phyloP scores from a whole-genome alignment of 2,888 invertebrate genomes.

The Eueremaeus valkanovi region DNA sequence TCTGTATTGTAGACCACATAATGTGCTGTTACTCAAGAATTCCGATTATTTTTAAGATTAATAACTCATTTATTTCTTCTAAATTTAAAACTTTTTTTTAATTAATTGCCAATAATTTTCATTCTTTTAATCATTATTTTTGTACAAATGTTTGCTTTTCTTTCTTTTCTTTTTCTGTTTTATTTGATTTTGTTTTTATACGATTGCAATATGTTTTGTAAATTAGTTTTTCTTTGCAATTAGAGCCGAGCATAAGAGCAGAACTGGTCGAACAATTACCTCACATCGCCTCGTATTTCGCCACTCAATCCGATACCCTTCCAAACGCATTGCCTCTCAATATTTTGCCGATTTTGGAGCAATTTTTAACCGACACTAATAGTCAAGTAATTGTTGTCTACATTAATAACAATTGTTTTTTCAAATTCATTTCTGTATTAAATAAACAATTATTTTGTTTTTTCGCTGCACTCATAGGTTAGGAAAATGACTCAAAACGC shows the following conservation, averaged over 20 bases:
- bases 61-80: no score
- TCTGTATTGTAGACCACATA: no score
- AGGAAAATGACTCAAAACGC: constrained; percentile 64
- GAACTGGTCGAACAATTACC: constrained; percentile 66
- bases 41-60: no score
- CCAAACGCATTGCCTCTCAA: constrained; percentile 59
- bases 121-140: no score
- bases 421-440: no score
- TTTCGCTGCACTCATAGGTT: constrained; percentile 58
- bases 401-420: no score
- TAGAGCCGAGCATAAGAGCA: constrained; percentile 61
- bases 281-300: constrained; percentile 62
- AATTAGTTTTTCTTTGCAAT: background rate
- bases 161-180: background rate
- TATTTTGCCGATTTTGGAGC: constrained; percentile 62
- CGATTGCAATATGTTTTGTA: background rate
- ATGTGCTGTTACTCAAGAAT: no score
- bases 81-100: no score
- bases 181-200: background rate
- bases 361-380: constrained; percentile 61
- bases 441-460: constrained; percentile 3
- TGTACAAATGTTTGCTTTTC: background rate
- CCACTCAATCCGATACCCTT: constrained; percentile 53
- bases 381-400: constrained; percentile 60
- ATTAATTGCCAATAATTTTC: no score